These are phyloP conservation scores for Apis florea DNA, from an alignment of 1,140 invertebrate species.

Conservation along the genomic window DNA sequence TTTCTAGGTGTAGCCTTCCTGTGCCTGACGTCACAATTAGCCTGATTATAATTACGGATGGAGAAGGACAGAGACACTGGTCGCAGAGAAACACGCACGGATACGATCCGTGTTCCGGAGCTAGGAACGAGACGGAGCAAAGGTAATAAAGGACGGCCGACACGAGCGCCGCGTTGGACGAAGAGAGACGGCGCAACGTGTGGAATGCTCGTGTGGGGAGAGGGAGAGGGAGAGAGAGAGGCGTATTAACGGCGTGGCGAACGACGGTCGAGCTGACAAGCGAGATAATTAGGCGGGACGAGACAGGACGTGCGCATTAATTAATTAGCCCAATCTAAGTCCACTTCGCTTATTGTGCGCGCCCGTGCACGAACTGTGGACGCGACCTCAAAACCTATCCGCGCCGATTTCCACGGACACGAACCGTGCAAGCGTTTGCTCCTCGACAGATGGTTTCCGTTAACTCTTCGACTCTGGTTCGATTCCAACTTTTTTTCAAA, in stretches of 20 bases:
- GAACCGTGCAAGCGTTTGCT: slow-evolving; percentile 4
- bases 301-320: slow-evolving; percentile 80
- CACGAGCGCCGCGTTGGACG: not conserved
- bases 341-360: slow-evolving; percentile 76
- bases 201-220: not conserved
- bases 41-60: slow-evolving; percentile 78
- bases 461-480: not conserved
- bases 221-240: slow-evolving; percentile 47
- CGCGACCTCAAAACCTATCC: slow-evolving; percentile 71
- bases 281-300: slow-evolving; percentile 79
- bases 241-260: slow-evolving; percentile 71
- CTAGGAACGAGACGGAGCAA: slow-evolving; percentile 11
- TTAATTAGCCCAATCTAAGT: slow-evolving; percentile 80
- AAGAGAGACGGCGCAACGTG: not conserved
- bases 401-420: slow-evolving; percentile 56
- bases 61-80: slow-evolving; percentile 55
- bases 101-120: slow-evolving; percentile 24
- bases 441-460: not conserved
- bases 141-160: not conserved
- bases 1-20: slow-evolving; percentile 79
- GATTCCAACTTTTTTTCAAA: too few relatives aligned
- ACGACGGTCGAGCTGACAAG: slow-evolving; percentile 74
- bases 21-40: slow-evolving; percentile 80
- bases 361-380: slow-evolving; percentile 66
- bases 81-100: slow-evolving; percentile 48